Evolutionary conservation across 2,797 vertebrate genomes (phyloP).

Genomic region (Chelonia mydas): DNA sequence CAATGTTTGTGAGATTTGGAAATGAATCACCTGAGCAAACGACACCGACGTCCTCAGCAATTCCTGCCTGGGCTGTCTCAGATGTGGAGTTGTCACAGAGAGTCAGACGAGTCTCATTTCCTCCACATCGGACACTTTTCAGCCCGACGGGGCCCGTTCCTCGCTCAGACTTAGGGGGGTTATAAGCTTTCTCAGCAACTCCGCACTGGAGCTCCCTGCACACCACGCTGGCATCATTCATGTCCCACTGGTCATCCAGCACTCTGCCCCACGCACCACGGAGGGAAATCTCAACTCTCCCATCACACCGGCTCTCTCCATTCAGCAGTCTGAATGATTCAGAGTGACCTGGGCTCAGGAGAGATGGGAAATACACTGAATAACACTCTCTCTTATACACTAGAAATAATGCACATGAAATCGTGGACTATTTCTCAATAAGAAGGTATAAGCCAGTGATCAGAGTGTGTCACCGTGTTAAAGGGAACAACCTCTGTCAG

Average conservation of each 20-base stretch:
- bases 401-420: too few relatives aligned
- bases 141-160: neutral
- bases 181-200: neutral
- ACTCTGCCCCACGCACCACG: neutral
- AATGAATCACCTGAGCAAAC: neutral
- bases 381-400: neutral
- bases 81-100: neutral
- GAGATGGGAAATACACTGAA: neutral
- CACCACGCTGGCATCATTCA: neutral
- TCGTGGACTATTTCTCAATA: too few relatives aligned
- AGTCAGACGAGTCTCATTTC: neutral
- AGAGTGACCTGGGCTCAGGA: neutral
- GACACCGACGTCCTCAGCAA: neutral
- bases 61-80: neutral
- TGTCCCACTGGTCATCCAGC: neutral
- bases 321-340: neutral
- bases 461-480: neutral
- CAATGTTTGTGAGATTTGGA: neutral
- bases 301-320: neutral
- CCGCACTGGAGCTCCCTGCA: neutral
- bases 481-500: neutral
- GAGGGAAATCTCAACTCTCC: neutral
- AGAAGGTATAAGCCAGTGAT: neutral
- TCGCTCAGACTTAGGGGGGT: neutral
- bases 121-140: neutral